These are phyloP conservation scores for Plutomurus gul DNA, from an alignment of 1,140 invertebrate genomes.

Conservation along the genomic window DNA sequence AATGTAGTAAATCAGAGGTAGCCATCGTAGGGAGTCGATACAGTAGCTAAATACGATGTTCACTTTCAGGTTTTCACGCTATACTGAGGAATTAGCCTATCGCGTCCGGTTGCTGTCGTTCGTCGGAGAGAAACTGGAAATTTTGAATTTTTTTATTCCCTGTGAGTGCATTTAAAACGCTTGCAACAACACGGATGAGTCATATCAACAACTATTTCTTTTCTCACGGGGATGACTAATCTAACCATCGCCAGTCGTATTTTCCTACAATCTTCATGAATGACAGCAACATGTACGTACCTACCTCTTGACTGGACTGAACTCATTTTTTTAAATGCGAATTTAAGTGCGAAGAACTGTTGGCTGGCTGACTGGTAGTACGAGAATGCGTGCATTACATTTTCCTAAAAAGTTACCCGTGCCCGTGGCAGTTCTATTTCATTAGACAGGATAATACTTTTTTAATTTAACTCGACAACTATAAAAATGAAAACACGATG, in stretches of 20 bases:
- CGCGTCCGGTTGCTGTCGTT: neutral
- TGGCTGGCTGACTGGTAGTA: too few relatives aligned
- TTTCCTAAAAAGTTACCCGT: too few relatives aligned
- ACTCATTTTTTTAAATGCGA: too few relatives aligned
- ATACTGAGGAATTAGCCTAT: neutral
- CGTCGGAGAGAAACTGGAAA: neutral
- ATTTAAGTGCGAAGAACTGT: too few relatives aligned
- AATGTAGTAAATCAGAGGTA: too few relatives aligned
- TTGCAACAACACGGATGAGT: too few relatives aligned
- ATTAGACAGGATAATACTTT: too few relatives aligned
- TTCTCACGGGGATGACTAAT: conserved; percentile 7
- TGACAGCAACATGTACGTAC: neutral
- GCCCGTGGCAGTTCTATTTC: too few relatives aligned
- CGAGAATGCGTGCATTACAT: too few relatives aligned
- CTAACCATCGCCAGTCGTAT: neutral
- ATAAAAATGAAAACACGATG: too few relatives aligned
- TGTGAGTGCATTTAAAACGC: neutral
- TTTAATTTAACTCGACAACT: too few relatives aligned
- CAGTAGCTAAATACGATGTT: neutral
- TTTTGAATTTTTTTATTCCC: neutral
- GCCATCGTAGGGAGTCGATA: too few relatives aligned
- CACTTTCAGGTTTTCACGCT: neutral
- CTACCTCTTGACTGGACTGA: neutral
- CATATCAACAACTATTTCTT: neutral
- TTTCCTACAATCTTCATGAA: neutral